Conservation (phyloP, 2,113 vertebrate species). For the Plotosus lineatus region DNA sequence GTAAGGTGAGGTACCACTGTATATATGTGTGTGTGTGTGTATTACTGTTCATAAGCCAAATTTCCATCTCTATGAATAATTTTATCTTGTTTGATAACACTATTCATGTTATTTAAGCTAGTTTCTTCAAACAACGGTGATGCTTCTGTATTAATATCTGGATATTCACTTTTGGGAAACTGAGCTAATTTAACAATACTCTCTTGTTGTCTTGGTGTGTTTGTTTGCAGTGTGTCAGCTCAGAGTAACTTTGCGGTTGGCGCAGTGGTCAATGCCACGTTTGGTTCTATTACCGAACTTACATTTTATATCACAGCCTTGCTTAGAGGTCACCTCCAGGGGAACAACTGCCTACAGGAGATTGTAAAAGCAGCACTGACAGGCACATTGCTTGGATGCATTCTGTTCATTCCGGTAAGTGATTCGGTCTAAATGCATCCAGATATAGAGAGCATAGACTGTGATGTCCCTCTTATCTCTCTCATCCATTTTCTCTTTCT, state of each 20-base stretch:
- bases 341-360: conserved; percentile 81
- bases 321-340: conserved; percentile 73
- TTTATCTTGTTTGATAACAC: too few relatives aligned
- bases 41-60: too few relatives aligned
- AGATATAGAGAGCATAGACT: neutral
- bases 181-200: neutral
- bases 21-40: too few relatives aligned
- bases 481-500: conserved; percentile 10
- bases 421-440: conserved; percentile 15
- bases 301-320: conserved; percentile 89
- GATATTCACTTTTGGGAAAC: neutral
- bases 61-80: too few relatives aligned
- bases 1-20: too few relatives aligned
- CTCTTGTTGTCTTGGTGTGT: neutral
- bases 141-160: neutral
- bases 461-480: neutral
- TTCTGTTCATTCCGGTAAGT: conserved; percentile 84
- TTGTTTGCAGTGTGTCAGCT: conserved; percentile 78
- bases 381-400: conserved; percentile 82
- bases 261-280: conserved; percentile 85
- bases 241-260: conserved; percentile 88
- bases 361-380: conserved; percentile 83
- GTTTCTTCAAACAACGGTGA: too few relatives aligned
- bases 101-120: too few relatives aligned
- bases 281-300: conserved; percentile 86